Conservation (phyloP, 2,113 vertebrate genomes). For the Cacatua alba region DNA sequence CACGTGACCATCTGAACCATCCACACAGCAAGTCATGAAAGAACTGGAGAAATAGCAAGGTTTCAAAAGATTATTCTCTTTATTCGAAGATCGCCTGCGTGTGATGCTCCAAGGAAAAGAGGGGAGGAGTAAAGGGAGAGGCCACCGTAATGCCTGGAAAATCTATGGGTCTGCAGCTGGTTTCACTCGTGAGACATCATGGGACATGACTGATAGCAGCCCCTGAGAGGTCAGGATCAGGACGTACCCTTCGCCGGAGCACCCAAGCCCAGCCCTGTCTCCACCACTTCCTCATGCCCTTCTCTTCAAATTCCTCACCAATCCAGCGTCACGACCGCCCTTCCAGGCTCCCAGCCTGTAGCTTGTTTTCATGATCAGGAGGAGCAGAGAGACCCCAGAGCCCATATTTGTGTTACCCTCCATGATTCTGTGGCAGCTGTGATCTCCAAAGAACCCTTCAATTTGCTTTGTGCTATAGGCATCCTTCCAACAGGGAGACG, state of each 20-base stretch:
- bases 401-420: background rate
- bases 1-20: background rate
- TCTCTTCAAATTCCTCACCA: background rate
- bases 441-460: background rate
- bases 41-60: background rate
- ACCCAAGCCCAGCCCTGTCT: background rate
- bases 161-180: slow-evolving; percentile 15
- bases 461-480: background rate
- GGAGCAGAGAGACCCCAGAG: background rate
- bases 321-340: accelerated
- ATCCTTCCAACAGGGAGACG: background rate
- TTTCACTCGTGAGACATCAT: slow-evolving; percentile 51
- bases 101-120: background rate
- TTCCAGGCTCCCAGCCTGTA: accelerated
- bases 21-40: background rate
- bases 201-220: background rate
- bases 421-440: accelerated
- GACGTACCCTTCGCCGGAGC: background rate
- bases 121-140: background rate
- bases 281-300: slow-evolving; percentile 10
- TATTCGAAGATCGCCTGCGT: background rate
- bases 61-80: background rate
- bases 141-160: background rate
- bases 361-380: background rate
- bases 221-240: background rate